A percentile compares a stretch with the other conserved stretches of the same genome.
Evolutionary conservation across 2,888 invertebrate species (phyloP).

Genomic region (Panopea generosa): DNA sequence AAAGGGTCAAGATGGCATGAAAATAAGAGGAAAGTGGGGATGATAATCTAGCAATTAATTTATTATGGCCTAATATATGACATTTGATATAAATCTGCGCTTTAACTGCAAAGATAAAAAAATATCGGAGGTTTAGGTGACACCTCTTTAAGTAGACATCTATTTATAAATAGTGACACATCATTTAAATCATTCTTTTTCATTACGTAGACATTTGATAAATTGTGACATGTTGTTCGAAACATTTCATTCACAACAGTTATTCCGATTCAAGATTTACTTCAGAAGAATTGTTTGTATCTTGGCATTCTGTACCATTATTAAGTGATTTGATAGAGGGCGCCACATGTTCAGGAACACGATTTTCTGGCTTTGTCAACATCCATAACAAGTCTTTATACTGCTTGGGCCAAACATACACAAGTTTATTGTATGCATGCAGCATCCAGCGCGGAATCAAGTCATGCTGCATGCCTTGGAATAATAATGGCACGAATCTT

Average conservation of each 20-base stretch:
- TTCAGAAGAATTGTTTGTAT: not conserved
- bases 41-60: too few relatives aligned
- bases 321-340: constrained; percentile 9
- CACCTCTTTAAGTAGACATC: too few relatives aligned
- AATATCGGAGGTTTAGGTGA: too few relatives aligned
- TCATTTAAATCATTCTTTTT: not conserved
- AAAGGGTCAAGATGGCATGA: too few relatives aligned
- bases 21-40: too few relatives aligned
- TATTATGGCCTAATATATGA: too few relatives aligned
- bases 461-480: constrained; percentile 63
- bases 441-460: constrained; percentile 71
- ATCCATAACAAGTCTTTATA: constrained; percentile 79
- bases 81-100: too few relatives aligned
- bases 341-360: constrained; percentile 55
- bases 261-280: not conserved
- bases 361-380: constrained; percentile 76
- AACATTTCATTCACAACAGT: not conserved
- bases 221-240: not conserved
- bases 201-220: not conserved
- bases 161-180: not conserved
- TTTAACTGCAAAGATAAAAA: too few relatives aligned
- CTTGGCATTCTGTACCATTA: not conserved
- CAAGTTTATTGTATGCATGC: constrained; percentile 49
- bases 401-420: constrained; percentile 77
- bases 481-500: constrained; percentile 75